Evolutionary conservation across 2,113 vertebrate genomes (phyloP).

Genomic region (Clarias gariepinus): DNA sequence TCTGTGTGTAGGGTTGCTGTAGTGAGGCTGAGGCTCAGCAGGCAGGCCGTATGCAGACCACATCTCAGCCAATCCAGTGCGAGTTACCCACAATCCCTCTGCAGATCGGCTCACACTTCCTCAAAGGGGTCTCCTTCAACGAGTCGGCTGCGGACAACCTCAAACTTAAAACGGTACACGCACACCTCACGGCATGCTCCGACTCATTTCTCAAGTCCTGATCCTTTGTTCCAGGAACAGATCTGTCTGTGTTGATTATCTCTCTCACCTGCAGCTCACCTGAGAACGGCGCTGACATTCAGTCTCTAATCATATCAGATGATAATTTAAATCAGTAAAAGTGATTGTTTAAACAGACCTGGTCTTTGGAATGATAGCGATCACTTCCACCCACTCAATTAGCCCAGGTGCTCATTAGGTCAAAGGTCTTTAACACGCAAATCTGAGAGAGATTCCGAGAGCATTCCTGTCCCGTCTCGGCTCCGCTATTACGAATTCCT

Average conservation of each 20-base stretch:
- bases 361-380: neutral
- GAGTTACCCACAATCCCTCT: constrained; percentile 95
- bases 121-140: constrained; percentile 96
- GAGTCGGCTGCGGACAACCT: constrained; percentile 95
- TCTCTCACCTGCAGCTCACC: neutral
- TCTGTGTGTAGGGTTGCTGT: constrained; percentile 84
- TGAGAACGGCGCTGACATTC: neutral
- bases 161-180: constrained; percentile 91
- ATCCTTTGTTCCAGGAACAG: neutral
- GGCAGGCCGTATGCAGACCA: constrained; percentile 91
- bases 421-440: neutral
- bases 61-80: constrained; percentile 93
- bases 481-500: neutral
- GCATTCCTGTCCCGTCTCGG: neutral
- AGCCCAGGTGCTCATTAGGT: neutral
- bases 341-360: neutral
- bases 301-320: neutral
- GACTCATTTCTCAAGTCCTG: neutral
- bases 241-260: neutral
- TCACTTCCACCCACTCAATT: neutral
- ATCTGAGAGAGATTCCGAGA: neutral
- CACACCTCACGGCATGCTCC: neutral
- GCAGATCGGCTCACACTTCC: constrained; percentile 93
- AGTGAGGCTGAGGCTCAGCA: constrained; percentile 96
- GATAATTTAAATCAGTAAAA: neutral